These are phyloP conservation scores for Etheostoma cragini DNA, from an alignment of 2,113 vertebrate genomes.

Conservation along the genomic window DNA sequence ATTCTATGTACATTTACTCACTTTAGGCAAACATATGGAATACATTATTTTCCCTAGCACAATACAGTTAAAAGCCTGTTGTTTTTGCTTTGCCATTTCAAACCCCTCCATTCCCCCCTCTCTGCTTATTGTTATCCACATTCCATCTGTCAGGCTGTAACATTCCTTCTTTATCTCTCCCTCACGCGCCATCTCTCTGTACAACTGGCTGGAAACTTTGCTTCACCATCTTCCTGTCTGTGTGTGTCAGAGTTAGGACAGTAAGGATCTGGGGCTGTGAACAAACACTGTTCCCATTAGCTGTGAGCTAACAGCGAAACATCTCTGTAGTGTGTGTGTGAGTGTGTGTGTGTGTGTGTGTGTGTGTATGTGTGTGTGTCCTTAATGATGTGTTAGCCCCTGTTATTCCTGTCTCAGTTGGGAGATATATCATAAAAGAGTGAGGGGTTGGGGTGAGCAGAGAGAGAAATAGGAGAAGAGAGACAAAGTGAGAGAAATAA, in stretches of 20 bases:
- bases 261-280: neutral
- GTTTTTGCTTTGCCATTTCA: neutral
- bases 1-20: no score
- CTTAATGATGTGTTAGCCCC: neutral
- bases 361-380: neutral
- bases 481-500: neutral
- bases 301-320: conserved; percentile 11
- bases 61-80: neutral
- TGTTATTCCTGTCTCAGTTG: conserved; percentile 2
- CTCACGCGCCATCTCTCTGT: neutral
- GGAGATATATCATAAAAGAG: neutral
- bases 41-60: neutral
- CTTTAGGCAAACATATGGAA: neutral
- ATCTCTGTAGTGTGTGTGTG: neutral
- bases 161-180: neutral
- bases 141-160: neutral
- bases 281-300: conserved; percentile 4
- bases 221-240: neutral
- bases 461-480: neutral
- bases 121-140: neutral
- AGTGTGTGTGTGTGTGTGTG: neutral
- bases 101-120: neutral
- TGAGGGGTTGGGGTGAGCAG: neutral
- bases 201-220: neutral
- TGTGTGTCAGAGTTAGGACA: neutral